Base-by-base conservation (phyloP, 2,797 vertebrate genomes). In the Allobates femoralis region DNA sequence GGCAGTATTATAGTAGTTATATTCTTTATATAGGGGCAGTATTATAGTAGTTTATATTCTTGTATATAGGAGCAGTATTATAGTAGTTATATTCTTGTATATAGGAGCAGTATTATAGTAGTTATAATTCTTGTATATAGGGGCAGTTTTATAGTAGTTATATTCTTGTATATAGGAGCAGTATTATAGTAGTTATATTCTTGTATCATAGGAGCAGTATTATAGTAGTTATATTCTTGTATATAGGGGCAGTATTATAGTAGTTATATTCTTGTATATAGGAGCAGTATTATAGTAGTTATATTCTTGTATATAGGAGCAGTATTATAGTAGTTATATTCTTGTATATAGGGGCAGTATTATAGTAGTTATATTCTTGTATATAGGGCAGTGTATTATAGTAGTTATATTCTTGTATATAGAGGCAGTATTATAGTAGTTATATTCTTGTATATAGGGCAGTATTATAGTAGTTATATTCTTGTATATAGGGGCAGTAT, bases 231-330 rank as follows among this genome's bases (percentile, higher is more conserved):
- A 64, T 64, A 64, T 64, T 64, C 26, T 64, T 64, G 60, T 64
- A 64, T 4, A 64, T 67, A 32, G 64, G n/a, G 15, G 32, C 66
- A 69, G 64, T n/a, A 69, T 69, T 69, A n/a, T 69, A 69, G 66
- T 69, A n/a, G n/a, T 69, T 69, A 69, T 69, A 69, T n/a, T 69
- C 66, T 69, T 69, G 32, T 69, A 67, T 11, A 69, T 69, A 69
- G 66, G 66, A n/a, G 32, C 37, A n/a, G 67, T 71, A 41, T n/a
- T 71, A 71, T 71, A 71, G 67, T n/a, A 71, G 34, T 41, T 71
- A 71, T 71, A 71, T n/a, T 66, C 64, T 32, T 66, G 64, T 66
- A 32, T 2, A 66, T 66, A 66, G 64, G 28, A 3, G 64, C 30
- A 66, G 64, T 66, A 66, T 66, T 66, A 66, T 66, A 66, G 64